A percentile compares a stretch with the other conserved stretches of the same genome.
Conservation (phyloP, 1,140 invertebrate genomes). For the Pararge aegeria region DNA sequence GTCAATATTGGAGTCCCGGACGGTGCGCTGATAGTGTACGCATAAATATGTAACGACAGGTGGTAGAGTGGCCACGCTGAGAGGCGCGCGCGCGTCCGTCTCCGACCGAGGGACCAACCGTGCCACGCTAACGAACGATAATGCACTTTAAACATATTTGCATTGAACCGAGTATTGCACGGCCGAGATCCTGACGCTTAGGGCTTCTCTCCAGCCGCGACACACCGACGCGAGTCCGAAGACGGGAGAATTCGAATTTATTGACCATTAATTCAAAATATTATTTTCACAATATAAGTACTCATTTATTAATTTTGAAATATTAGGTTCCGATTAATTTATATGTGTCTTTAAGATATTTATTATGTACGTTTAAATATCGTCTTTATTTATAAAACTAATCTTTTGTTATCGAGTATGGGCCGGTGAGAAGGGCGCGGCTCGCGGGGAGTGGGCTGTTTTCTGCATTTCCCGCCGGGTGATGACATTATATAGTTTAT, state of each 20-base stretch:
- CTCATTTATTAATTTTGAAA: constrained; percentile 80
- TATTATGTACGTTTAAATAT: constrained; percentile 78
- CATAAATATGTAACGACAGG: constrained; percentile 79
- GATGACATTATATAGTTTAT: neutral
- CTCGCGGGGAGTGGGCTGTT: neutral
- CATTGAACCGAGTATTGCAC: constrained; percentile 3
- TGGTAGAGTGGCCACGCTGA: constrained; percentile 77
- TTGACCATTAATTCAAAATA: constrained; percentile 80
- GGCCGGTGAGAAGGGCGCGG: neutral
- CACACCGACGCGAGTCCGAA: constrained; percentile 73
- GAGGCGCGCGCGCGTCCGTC: constrained; percentile 62
- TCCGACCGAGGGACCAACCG: constrained; percentile 36
- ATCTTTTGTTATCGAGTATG: constrained; percentile 61
- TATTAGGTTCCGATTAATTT: constrained; percentile 80
- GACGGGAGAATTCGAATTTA: constrained; percentile 79
- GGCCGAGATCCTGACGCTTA: constrained; percentile 25
- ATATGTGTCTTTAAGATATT: constrained; percentile 79
- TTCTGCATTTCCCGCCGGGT: neutral
- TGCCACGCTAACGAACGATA: constrained; percentile 36
- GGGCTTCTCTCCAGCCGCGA: constrained; percentile 18
- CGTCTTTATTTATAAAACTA: constrained; percentile 74
- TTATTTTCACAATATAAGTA: constrained; percentile 80
- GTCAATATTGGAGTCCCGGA: constrained; percentile 80
- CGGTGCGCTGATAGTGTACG: constrained; percentile 78
- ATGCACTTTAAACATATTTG: constrained; percentile 44